Evolutionary conservation across 2,113 vertebrate species (phyloP).

Genomic region (Lepidothrix coronata): DNA sequence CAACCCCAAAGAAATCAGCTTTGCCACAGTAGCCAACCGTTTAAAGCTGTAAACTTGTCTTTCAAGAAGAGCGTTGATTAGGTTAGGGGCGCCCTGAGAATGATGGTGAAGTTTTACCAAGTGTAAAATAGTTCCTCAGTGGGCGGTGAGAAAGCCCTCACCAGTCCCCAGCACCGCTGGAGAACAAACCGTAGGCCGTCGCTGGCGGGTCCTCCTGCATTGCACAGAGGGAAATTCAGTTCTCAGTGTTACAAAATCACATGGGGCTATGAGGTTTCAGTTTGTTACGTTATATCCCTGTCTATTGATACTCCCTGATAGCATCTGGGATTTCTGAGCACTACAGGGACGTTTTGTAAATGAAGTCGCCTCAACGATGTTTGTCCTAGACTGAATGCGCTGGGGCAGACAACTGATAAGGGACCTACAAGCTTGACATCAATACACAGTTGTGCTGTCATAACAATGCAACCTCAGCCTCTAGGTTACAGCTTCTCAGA

Average conservation of each 20-base stretch:
- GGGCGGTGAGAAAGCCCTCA: background rate
- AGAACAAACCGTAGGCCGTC: background rate
- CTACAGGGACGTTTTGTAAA: conserved; percentile 9
- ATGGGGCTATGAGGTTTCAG: conserved; percentile 58
- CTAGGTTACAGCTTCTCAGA: background rate
- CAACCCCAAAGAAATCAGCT: background rate
- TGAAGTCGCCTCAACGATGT: background rate
- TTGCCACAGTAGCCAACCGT: rapidly evolving
- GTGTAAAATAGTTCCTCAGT: background rate
- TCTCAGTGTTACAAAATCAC: background rate
- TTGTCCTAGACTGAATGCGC: conserved; percentile 1
- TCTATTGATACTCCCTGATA: conserved; percentile 32
- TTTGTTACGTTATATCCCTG: conserved; percentile 28
- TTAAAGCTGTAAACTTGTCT: background rate
- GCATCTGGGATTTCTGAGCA: conserved; percentile 52
- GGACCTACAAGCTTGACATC: conserved; percentile 44
- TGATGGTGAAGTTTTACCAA: background rate
- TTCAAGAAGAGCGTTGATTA: background rate
- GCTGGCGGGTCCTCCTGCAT: background rate
- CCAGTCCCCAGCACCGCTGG: background rate
- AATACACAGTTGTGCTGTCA: conserved; percentile 18
- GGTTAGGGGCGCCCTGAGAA: background rate
- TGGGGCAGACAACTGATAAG: conserved; percentile 23
- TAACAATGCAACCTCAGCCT: conserved; percentile 6
- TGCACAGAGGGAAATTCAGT: background rate